Base-by-base conservation (phyloP, 2,888 invertebrate genomes). In the Urechis unicinctus region DNA sequence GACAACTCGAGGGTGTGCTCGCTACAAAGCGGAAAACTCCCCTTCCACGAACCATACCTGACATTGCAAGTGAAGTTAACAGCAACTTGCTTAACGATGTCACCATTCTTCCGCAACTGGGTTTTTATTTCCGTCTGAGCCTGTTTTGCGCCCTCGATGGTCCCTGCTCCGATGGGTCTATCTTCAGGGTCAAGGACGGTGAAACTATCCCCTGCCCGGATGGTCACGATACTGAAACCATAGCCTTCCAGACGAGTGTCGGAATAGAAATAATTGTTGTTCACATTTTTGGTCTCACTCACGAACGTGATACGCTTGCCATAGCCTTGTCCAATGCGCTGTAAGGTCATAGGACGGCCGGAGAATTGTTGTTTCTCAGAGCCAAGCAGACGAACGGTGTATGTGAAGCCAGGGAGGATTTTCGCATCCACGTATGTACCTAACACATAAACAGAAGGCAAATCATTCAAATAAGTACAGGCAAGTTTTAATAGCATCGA, bases 201-300 rank as follows among this genome's bases (percentile, higher is more conserved):
- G 50, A 53, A 59, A 3, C 28, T n/a, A 24, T 57, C 53, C 4
- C 51, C 56, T 2, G 24, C 24, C 3, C 24, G 13, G 6, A 59
- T 28, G 85, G 85, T 58, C 86, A 78, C 72, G 86, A 85, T 75
- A 22, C 50, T 49, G 44, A 88, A 88, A 31, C 84, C 85, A 72
- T 84, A 88, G 50, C 88, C 88, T 73, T 85, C 85, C 1, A 85
- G 84, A 60, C 83, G 80, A 36, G 86, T 88, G 78, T 88, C 88
- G 26, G 86, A 85, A 86, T 88, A 88, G 80, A 88, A 88, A 75
- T 85, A 87, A 71, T 86, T 86, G 53, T 68, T 66, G 53, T 71
- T 72, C 50, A 82, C 81, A 73, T 87, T 87, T 45, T 85, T 81
- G 46, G 81, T 80, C 54, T 83, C 80, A 1, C 86, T 83, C 68